Evolutionary conservation across 2,888 invertebrate genomes (phyloP).

Genomic region (Habroteleia sp.): DNA sequence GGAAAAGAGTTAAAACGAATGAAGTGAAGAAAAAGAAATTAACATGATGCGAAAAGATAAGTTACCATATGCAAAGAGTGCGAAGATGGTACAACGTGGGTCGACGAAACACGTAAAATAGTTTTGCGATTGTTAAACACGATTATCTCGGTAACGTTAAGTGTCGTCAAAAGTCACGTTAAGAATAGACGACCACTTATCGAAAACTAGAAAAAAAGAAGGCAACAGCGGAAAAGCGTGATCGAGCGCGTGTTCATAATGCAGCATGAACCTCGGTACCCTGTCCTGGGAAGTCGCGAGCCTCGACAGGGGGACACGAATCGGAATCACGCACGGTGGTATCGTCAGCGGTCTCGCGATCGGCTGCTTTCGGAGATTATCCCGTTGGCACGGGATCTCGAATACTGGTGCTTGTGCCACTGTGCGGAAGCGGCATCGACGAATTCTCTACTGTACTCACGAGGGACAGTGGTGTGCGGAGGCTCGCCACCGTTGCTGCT

Average conservation of each 20-base stretch:
- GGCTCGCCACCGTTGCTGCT: slow-evolving; percentile 60
- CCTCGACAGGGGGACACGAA: slow-evolving; percentile 76
- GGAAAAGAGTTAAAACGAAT: no score
- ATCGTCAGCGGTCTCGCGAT: slow-evolving; percentile 58
- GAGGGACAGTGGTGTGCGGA: slow-evolving; percentile 52
- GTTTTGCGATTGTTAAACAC: neutral
- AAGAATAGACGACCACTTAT: slow-evolving; percentile 23
- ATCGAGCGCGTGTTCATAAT: slow-evolving; percentile 74
- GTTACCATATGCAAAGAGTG: no score
- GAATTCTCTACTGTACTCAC: slow-evolving; percentile 60
- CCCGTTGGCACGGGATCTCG: slow-evolving; percentile 58
- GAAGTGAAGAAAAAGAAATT: neutral
- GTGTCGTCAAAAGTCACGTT: slow-evolving; percentile 23
- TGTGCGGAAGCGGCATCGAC: slow-evolving; percentile 65
- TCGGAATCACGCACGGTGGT: slow-evolving; percentile 57
- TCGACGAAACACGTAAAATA: no score
- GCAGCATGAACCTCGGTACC: slow-evolving; percentile 80
- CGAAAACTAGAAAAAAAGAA: slow-evolving; percentile 16
- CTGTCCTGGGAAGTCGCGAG: slow-evolving; percentile 78
- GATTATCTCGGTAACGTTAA: slow-evolving; percentile 11
- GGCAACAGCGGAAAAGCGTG: slow-evolving; percentile 57
- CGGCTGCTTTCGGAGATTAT: slow-evolving; percentile 70
- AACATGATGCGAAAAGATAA: neutral
- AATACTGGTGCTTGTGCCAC: slow-evolving; percentile 66
- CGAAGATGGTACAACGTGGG: no score